Conservation (phyloP, 2,888 invertebrate species). For the Amaurobius ferox region DNA sequence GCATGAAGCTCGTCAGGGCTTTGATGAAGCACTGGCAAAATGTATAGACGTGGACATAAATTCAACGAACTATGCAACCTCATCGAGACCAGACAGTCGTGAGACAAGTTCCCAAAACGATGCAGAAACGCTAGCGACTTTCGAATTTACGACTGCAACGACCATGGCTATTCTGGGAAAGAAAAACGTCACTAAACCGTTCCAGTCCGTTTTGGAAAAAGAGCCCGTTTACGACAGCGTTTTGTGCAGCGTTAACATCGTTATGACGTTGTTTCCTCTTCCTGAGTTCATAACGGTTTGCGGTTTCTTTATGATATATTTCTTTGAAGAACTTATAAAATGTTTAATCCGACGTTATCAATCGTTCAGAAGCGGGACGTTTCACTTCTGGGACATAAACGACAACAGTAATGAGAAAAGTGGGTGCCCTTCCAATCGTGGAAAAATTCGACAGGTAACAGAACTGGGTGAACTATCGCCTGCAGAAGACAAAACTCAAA, state of each 20-base stretch:
- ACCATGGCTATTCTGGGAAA: neutral
- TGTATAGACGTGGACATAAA: neutral
- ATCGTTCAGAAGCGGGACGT: neutral
- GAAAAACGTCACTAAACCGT: neutral
- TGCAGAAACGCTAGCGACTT: neutral
- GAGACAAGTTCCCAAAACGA: neutral
- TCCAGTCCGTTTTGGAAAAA: neutral
- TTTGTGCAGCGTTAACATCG: neutral
- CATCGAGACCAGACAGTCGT: neutral
- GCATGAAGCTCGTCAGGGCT: constrained; percentile 86
- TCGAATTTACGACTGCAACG: neutral
- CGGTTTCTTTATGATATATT: constrained; percentile 30
- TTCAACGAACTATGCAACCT: neutral
- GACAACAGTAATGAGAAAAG: too few relatives aligned
- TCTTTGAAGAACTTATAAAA: constrained; percentile 17
- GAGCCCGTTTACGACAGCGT: neutral
- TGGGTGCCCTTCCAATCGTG: too few relatives aligned
- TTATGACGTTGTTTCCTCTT: neutral
- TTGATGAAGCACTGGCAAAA: constrained; percentile 77
- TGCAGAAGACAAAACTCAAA: neutral
- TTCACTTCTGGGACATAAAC: too few relatives aligned
- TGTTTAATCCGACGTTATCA: neutral
- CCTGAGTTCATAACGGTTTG: constrained; percentile 26
- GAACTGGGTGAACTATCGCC: neutral
- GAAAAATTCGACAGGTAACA: neutral